Conservation (phyloP, 2,113 vertebrate genomes). For the Urocolius indicus region DNA sequence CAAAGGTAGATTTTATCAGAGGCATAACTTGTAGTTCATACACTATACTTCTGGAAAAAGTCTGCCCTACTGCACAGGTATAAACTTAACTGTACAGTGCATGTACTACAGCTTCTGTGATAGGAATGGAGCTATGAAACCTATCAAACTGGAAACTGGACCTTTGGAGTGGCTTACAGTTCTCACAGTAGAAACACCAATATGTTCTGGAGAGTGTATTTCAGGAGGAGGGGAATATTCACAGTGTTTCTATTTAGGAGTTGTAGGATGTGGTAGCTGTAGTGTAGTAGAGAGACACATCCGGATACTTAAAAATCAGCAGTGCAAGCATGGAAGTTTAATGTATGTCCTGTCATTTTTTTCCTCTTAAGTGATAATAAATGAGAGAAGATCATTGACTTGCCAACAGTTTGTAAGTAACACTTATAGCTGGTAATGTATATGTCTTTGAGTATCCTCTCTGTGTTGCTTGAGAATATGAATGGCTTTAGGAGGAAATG, state of each 20-base stretch:
- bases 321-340: background rate
- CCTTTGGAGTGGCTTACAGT: background rate
- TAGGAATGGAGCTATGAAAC: background rate
- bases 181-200: background rate
- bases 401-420: background rate
- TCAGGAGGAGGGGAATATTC: background rate
- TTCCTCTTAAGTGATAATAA: background rate
- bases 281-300: accelerated
- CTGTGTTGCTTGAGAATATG: background rate
- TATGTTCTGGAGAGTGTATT: background rate
- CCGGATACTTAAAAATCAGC: background rate
- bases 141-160: background rate
- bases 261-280: background rate
- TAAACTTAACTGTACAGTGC: too few relatives aligned
- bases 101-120: background rate
- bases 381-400: background rate
- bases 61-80: background rate
- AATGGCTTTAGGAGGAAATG: background rate
- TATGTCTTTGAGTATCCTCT: background rate
- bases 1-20: background rate
- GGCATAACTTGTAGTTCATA: background rate
- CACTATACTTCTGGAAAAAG: background rate
- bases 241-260: background rate
- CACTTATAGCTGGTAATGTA: accelerated
- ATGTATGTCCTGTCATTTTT: background rate